phyloP scores from a whole-genome alignment of 2,113 vertebrate genomes.

The Perognathus longimembris region DNA sequence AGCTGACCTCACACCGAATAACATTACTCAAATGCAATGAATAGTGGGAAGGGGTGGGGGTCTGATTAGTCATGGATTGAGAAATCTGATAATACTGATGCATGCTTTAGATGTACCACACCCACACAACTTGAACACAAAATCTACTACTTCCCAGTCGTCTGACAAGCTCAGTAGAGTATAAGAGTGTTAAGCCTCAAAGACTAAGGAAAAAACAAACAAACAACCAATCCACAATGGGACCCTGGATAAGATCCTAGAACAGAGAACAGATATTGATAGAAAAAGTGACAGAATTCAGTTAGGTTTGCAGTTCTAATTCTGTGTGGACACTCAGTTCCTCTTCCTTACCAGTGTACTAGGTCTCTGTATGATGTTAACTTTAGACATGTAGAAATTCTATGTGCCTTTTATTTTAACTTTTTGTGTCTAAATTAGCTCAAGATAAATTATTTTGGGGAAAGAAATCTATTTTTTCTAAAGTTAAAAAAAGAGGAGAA shows the following conservation, averaged over 20 bases:
- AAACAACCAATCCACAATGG: not conserved
- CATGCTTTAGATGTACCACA: not conserved
- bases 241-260: too few relatives aligned
- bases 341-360: not conserved
- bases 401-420: not conserved
- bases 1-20: not conserved
- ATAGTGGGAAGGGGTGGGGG: not conserved
- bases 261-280: not conserved
- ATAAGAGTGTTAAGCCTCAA: not conserved
- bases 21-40: not conserved
- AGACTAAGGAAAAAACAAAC: constrained; percentile 19
- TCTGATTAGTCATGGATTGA: not conserved
- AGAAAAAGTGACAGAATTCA: not conserved
- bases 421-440: not conserved
- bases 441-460: not conserved
- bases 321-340: not conserved
- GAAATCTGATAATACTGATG: not conserved
- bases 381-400: not conserved
- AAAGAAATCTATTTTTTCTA: not conserved
- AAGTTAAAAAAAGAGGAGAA: not conserved
- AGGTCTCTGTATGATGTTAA: too few relatives aligned
- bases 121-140: not conserved
- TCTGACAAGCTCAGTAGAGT: too few relatives aligned
- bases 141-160: not conserved
- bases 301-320: not conserved